Evolutionary conservation across 2,888 invertebrate genomes (phyloP), one percentile per base, ranked within the genome.

Genomic region (Agonopterix heracliana): DNA sequence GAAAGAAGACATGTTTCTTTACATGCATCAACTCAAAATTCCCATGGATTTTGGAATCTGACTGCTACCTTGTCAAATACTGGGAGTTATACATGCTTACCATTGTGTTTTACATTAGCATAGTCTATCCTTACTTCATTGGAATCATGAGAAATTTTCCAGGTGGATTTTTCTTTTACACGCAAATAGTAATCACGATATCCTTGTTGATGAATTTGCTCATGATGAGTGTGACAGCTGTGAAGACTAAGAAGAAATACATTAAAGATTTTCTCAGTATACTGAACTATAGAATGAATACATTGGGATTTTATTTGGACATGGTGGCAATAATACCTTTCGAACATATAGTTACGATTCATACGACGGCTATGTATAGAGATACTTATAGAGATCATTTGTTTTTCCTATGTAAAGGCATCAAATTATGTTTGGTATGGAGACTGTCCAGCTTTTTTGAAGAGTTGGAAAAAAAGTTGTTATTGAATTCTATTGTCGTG

Each of bases 361-460:
- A 85, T 51, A 68, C 65, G 5, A 54, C 61, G 9, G 67, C 75
- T 1, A 72, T 71, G 41, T 86, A 87, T 57, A 62, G 73, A 17
- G 84, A 86, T 48, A 71, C 76, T 49, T 79, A 81, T 51, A 72
- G 76, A 54, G 73, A 81, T 47, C 88, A 89, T 55, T 70, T 88
- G 49, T 89, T 80, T 64, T 82, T 78, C 61, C 61, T 90, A 41
- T 81, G 89, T 51, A 90, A 90, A 71, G 81, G 90, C n/a, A 80
- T 87, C 12, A 87, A 90, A 53, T 68, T 90, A 5, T 78, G 90
- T 55, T 78, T 90, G 41, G 75, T 90, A 13, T 90, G 90, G 82
- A 78, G 89, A 54, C 55, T 90, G 38, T 81, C 81, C 0, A 79
- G 67, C 50, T 86, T 89, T 51, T 88, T 90, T 54, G 78, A 83